These are phyloP conservation scores for Saiga tatarica DNA, from an alignment of 2,113 vertebrate species.

Conservation along the genomic window DNA sequence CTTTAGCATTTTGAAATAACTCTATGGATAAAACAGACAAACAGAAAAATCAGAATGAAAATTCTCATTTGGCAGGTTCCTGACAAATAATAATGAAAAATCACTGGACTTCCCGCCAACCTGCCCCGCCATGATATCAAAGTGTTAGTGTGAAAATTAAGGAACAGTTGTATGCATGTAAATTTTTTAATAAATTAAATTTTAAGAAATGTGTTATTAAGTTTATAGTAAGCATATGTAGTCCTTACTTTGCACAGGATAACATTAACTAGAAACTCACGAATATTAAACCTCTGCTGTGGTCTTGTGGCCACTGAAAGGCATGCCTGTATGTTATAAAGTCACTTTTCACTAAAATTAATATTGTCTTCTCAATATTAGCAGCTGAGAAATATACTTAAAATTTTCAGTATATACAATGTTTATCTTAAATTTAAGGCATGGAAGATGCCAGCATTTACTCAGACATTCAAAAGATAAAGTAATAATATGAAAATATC, in stretches of 20 bases:
- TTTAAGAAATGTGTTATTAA: neutral
- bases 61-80: neutral
- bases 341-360: neutral
- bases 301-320: neutral
- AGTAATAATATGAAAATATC: neutral
- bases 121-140: neutral
- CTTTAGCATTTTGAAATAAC: neutral
- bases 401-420: neutral
- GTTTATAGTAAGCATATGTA: neutral
- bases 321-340: neutral
- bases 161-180: neutral
- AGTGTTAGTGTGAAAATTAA: neutral
- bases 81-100: neutral
- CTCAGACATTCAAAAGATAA: neutral
- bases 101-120: neutral
- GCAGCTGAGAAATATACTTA: neutral
- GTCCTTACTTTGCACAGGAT: neutral
- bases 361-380: neutral
- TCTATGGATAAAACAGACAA: neutral
- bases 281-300: neutral
- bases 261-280: neutral
- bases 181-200: conserved; percentile 20
- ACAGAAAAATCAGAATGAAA: neutral
- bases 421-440: neutral
- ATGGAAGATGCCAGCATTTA: neutral